These are phyloP conservation scores for Hydrozoanthus gracilis DNA, from an alignment of 92 coral and sea anemone species.

Conservation along the genomic window DNA sequence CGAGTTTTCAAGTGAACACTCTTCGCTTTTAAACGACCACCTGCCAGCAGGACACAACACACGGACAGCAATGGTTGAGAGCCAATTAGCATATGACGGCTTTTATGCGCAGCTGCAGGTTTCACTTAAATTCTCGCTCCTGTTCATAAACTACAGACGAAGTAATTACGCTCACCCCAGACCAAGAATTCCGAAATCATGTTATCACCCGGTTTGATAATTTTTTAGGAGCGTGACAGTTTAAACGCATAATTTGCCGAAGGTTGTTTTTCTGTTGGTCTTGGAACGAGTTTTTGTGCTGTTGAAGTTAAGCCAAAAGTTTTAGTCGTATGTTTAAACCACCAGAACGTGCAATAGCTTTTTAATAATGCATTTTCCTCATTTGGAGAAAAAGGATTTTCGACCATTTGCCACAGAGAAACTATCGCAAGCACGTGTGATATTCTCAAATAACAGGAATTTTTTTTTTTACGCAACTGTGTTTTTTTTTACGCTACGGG, in stretches of 20 bases:
- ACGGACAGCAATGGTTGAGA: not conserved
- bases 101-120: conserved; percentile 34
- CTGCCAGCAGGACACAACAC: conserved; percentile 37
- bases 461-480: not conserved
- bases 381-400: not conserved
- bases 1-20: conserved; percentile 37
- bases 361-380: not conserved
- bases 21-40: conserved; percentile 13
- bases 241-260: not conserved
- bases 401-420: conserved; percentile 2
- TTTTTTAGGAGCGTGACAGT: not conserved
- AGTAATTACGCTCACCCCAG: not conserved
- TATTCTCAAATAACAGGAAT: not conserved
- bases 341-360: not conserved
- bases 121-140: not conserved
- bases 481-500: not conserved
- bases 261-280: conserved; percentile 18
- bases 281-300: not conserved
- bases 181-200: not conserved
- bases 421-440: not conserved
- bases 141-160: not conserved
- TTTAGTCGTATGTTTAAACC: not conserved
- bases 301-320: not conserved
- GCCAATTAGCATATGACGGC: conserved; percentile 29
- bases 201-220: conserved; percentile 4